Percentiles rank a stretch among this genome's conserved stretches.
These are phyloP conservation scores for Lepetodrilus schrolli DNA, from an alignment of 2,888 invertebrate genomes.

Conservation along the genomic window DNA sequence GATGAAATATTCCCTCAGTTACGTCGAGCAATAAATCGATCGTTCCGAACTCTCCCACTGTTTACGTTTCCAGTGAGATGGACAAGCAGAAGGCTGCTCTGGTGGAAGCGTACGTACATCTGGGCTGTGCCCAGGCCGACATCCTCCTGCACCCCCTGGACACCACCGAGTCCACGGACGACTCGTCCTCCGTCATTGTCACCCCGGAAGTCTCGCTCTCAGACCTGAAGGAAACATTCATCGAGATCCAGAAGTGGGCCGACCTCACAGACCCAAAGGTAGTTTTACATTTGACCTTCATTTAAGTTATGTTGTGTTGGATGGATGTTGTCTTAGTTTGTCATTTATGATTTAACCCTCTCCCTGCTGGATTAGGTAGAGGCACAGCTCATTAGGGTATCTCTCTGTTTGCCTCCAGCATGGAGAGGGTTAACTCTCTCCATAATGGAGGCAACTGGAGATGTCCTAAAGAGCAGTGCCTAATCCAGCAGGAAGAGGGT, in stretches of 20 bases:
- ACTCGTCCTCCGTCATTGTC: slow-evolving; percentile 81
- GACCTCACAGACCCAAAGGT: slow-evolving; percentile 88
- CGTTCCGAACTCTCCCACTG: background rate
- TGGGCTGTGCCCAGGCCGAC: slow-evolving; percentile 70
- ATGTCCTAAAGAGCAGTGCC: no score
- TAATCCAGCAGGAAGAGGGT: no score
- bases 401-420: no score
- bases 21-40: background rate
- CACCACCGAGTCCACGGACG: slow-evolving; percentile 31
- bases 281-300: no score
- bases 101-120: slow-evolving; percentile 83
- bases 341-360: no score
- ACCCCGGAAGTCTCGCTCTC: slow-evolving; percentile 74
- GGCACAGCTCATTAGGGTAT: no score
- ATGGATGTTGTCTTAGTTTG: no score
- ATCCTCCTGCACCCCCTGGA: slow-evolving; percentile 42
- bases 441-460: no score
- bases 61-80: slow-evolving; percentile 85
- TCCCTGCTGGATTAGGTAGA: no score
- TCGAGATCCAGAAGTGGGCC: slow-evolving; percentile 86
- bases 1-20: no score
- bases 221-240: slow-evolving; percentile 81
- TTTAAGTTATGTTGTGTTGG: no score
- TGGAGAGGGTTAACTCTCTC: no score
- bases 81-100: slow-evolving; percentile 88